These are phyloP conservation scores for Tipula vernalis DNA, from an alignment of 2,888 invertebrate species.

Conservation along the genomic window DNA sequence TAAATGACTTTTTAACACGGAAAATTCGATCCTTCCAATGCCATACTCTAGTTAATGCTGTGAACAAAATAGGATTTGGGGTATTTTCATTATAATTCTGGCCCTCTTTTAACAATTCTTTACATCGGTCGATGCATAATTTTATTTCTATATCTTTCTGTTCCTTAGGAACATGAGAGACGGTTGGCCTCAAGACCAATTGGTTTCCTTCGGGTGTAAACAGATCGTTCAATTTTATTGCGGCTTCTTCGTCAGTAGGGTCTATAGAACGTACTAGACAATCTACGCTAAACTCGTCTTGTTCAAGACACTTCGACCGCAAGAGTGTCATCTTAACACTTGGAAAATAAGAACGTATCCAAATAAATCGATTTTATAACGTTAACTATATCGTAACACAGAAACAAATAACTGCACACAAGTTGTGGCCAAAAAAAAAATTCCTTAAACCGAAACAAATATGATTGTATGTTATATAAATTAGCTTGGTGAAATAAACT, in stretches of 20 bases:
- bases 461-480: too few species aligned
- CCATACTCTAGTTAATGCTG: not conserved
- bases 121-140: not conserved
- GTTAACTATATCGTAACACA: too few species aligned
- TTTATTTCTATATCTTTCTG: not conserved
- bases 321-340: not conserved
- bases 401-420: too few species aligned
- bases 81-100: not conserved
- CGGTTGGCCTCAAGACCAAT: not conserved
- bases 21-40: not conserved
- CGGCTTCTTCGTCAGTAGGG: not conserved
- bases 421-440: too few species aligned
- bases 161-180: not conserved
- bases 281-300: not conserved
- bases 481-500: too few species aligned
- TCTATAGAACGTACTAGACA: not conserved
- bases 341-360: too few species aligned
- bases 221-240: not conserved
- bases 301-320: not conserved
- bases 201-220: not conserved
- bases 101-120: not conserved
- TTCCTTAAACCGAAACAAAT: too few species aligned
- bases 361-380: too few species aligned
- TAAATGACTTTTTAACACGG: not conserved
- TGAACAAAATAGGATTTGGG: not conserved